Conservation (phyloP, 1,140 invertebrate species). For the Coelopa frigida region DNA sequence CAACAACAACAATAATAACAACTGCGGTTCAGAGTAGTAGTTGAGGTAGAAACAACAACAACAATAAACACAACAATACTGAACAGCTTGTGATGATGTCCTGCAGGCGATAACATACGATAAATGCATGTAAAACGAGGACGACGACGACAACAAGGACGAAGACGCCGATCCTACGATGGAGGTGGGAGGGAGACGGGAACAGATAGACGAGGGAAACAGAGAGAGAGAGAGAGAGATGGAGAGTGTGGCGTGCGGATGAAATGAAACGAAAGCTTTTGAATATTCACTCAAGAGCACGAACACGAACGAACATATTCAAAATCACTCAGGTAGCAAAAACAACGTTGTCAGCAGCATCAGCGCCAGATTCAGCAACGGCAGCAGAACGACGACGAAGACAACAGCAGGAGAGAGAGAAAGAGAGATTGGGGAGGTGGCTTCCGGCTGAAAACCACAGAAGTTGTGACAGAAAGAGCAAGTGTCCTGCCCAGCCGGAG, state of each 20-base stretch:
- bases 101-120: slow-evolving; percentile 9
- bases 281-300: slow-evolving; percentile 10
- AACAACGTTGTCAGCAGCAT: no score
- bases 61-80: not conserved
- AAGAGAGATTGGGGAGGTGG: no score
- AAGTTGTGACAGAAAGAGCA: no score
- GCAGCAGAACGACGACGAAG: no score
- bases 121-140: slow-evolving; percentile 9
- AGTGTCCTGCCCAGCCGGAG: no score
- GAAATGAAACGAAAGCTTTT: no score
- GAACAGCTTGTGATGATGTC: not conserved
- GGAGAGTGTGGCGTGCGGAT: no score
- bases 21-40: not conserved
- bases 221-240: not conserved
- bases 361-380: no score
- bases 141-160: not conserved
- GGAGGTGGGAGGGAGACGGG: not conserved
- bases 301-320: slow-evolving; percentile 1
- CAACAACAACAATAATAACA: not conserved
- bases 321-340: slow-evolving; percentile 6
- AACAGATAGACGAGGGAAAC: not conserved
- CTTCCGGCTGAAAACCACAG: no score
- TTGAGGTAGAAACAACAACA: not conserved
- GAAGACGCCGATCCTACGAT: not conserved
- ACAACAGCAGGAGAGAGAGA: no score